Evolutionary conservation across 1,140 invertebrate species (phyloP), one percentile per base, ranked within the genome.

Genomic region (Drosophila auraria): DNA sequence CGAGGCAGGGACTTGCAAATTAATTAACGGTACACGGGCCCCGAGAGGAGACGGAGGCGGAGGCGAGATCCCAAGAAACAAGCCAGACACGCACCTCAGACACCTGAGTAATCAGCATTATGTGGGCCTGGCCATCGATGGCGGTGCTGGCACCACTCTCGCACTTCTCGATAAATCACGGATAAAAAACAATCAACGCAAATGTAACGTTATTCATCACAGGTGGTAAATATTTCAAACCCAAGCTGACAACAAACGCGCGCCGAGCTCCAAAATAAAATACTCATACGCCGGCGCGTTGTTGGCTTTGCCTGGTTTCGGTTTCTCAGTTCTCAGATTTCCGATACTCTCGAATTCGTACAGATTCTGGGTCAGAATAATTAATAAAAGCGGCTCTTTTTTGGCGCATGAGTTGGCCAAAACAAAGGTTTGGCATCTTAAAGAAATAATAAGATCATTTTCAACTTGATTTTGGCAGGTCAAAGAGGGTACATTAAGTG

Each of bases 121-220:
- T 89, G 86, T 89, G 84, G 86, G 84, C 84, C 81, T 81, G 84
- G 83, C 80, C 71, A 53, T 59, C 63, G 60, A 40, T 59, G 63
- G 56, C 42, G 62, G 15, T 75, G 84, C 58, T 87, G 65, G 76
- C 77, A 65, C 57, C 53, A 56, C 61, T 44, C 40, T 74, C 58
- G 70, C 62, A 80, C 86, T 78, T 80, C 74, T 50, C 83, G 71
- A 87, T 89, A 90, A 89, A 89, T 89, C 84, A 89, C 84, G 70
- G 72, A 71, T 66, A 87, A 63, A 68, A 83, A 80, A 76, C 80
- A 89, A 81, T 80, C 74, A 90, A 65, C 71, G 62, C 74, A 80
- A 89, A 89, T 89, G 86, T 89, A 89, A 90, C 86, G 86, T 89
- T 89, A 89, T 89, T 89, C 86, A 89, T 89, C 86, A 89, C 86